phyloP scores from a whole-genome alignment of 2,113 vertebrate genomes.

The Zapornia atra region DNA sequence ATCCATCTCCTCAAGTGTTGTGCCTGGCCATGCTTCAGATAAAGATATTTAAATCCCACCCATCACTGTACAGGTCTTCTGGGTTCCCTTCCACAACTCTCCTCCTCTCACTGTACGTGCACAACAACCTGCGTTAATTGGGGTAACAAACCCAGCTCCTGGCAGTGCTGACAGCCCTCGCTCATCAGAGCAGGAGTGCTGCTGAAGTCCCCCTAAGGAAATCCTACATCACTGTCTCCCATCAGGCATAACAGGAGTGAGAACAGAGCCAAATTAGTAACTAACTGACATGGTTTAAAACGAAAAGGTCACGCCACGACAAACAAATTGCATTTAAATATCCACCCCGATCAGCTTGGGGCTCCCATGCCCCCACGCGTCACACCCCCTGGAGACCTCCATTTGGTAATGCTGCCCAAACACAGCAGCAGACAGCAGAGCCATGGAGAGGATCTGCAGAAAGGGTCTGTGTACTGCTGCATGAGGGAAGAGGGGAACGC shows the following conservation, averaged over 20 bases:
- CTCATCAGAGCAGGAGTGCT: neutral
- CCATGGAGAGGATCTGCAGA: no score
- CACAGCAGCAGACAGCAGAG: no score
- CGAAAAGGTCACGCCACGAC: neutral
- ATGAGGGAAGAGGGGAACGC: no score
- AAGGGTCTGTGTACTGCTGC: no score
- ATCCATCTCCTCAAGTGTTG: neutral
- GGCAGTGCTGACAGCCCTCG: neutral
- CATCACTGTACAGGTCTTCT: neutral
- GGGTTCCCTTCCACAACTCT: neutral
- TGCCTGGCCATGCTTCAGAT: neutral
- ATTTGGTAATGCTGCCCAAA: no score
- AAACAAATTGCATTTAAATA: neutral
- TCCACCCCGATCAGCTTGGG: neutral
- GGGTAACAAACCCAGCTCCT: neutral
- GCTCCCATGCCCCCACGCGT: neutral
- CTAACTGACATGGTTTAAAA: neutral
- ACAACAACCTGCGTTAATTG: neutral
- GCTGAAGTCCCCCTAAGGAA: neutral
- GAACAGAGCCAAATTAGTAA: neutral
- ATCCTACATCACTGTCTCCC: neutral
- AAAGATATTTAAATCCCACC: neutral
- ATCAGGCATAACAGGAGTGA: neutral
- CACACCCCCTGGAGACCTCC: no score
- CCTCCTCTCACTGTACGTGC: neutral